These are phyloP conservation scores for Paralvinella palmiformis DNA, from an alignment of 1,140 invertebrate species.

Conservation along the genomic window DNA sequence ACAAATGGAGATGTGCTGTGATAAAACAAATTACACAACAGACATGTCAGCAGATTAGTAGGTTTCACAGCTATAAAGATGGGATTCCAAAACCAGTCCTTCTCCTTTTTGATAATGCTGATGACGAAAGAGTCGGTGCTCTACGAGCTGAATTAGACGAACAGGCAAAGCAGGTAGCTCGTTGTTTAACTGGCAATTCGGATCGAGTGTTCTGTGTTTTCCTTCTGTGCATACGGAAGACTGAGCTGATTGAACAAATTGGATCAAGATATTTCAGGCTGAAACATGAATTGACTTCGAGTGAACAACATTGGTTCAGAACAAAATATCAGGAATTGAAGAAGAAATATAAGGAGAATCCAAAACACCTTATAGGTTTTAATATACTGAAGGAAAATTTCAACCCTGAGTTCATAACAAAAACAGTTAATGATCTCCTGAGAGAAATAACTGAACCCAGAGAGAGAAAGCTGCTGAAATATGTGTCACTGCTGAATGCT, in stretches of 20 bases:
- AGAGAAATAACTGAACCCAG: slow-evolving; percentile 15
- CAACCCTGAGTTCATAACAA: slow-evolving; percentile 23
- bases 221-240: slow-evolving; percentile 24
- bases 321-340: slow-evolving; percentile 24
- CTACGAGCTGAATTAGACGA: slow-evolving; percentile 26
- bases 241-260: slow-evolving; percentile 6
- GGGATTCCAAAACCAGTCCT: slow-evolving; percentile 24
- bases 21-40: slow-evolving; percentile 29
- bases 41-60: slow-evolving; percentile 28
- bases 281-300: slow-evolving; percentile 23
- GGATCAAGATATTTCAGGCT: slow-evolving; percentile 21
- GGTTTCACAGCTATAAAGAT: slow-evolving; percentile 23
- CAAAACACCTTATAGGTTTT: slow-evolving; percentile 28
- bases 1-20: slow-evolving; percentile 28
- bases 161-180: slow-evolving; percentile 17
- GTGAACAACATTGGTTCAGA: slow-evolving; percentile 27
- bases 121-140: slow-evolving; percentile 27
- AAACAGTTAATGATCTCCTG: slow-evolving; percentile 24
- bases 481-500: slow-evolving; percentile 26
- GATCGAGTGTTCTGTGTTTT: slow-evolving; percentile 25
- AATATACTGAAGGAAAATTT: slow-evolving; percentile 32
- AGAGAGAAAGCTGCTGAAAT: slow-evolving; percentile 26
- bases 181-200: slow-evolving; percentile 7
- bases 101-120: slow-evolving; percentile 33
- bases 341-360: slow-evolving; percentile 18